A percentile compares a stretch with the other conserved stretches of the same genome.
These are phyloP conservation scores for Cryptoblepharus egeriae DNA, from an alignment of 2,797 vertebrate species.

Conservation along the genomic window DNA sequence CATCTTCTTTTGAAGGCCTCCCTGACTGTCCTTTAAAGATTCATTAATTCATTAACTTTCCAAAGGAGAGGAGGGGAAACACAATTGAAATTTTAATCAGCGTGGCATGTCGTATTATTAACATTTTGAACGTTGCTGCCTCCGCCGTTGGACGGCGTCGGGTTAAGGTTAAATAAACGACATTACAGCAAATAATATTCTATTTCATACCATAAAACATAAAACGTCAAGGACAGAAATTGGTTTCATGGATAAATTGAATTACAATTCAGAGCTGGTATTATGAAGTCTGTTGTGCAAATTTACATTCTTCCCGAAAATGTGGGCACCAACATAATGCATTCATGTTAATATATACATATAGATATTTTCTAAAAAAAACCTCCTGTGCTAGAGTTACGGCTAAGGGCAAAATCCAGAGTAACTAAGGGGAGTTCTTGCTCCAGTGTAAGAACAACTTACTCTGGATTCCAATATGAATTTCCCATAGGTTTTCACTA, in stretches of 20 bases:
- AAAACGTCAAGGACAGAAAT: slow-evolving; percentile 69
- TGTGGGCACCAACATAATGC: slow-evolving; percentile 25
- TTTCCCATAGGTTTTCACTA: too few species aligned
- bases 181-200: slow-evolving; percentile 73
- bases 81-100: slow-evolving; percentile 82
- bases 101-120: slow-evolving; percentile 82
- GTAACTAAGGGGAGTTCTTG: too few species aligned
- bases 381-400: rapidly evolving
- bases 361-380: too few species aligned
- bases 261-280: slow-evolving; percentile 58
- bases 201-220: slow-evolving; percentile 70
- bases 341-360: slow-evolving; percentile 39
- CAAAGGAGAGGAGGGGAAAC: slow-evolving; percentile 79
- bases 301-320: slow-evolving; percentile 59
- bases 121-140: slow-evolving; percentile 75
- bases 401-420: too few species aligned
- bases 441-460: too few species aligned
- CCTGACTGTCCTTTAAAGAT: slow-evolving; percentile 86
- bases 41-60: slow-evolving; percentile 95
- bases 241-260: slow-evolving; percentile 72
- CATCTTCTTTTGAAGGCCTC: slow-evolving; percentile 83
- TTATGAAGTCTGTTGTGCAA: slow-evolving; percentile 57
- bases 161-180: slow-evolving; percentile 78
- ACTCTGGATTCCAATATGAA: too few species aligned
- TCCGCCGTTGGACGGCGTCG: slow-evolving; percentile 70